Evolutionary conservation across 2,888 invertebrate species (phyloP).

Genomic region (Crossocerus cetratus): DNA sequence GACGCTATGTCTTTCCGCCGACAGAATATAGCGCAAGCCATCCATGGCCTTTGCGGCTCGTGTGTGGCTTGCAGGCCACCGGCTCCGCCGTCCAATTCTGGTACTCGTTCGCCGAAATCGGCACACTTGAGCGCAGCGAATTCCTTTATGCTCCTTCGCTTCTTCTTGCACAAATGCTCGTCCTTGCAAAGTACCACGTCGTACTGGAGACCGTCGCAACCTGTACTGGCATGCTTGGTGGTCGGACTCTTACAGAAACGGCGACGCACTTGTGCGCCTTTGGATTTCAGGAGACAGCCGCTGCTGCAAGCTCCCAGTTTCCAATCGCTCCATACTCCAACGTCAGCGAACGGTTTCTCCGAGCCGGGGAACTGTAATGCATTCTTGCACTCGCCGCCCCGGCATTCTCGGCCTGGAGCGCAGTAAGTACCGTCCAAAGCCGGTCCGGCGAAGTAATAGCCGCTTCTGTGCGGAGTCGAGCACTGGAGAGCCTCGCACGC

Average conservation of each 20-base stretch:
- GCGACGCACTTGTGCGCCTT: constrained; percentile 80
- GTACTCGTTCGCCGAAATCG: constrained; percentile 81
- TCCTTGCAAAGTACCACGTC: constrained; percentile 85
- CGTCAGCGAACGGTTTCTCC: constrained; percentile 64
- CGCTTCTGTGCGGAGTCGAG: constrained; percentile 84
- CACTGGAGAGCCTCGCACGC: constrained; percentile 85
- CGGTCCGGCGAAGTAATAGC: constrained; percentile 88
- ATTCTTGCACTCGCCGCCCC: constrained; percentile 66
- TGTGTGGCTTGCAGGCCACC: constrained; percentile 86
- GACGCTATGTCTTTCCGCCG: constrained; percentile 82
- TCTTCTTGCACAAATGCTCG: constrained; percentile 80
- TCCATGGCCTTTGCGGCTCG: constrained; percentile 86
- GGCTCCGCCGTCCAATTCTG: constrained; percentile 83
- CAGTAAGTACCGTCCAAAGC: constrained; percentile 90
- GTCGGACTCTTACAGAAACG: constrained; percentile 80
- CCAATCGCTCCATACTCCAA: constrained; percentile 84
- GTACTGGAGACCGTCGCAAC: constrained; percentile 82
- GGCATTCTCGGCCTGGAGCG: constrained; percentile 81
- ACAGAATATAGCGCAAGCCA: constrained; percentile 89
- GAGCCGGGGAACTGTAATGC: constrained; percentile 37
- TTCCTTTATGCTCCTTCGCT: constrained; percentile 78
- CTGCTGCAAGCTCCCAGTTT: constrained; percentile 81
- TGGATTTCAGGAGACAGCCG: constrained; percentile 82
- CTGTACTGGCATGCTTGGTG: constrained; percentile 70
- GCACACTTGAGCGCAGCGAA: constrained; percentile 83